Evolutionary conservation across 2,797 vertebrate species (phyloP).

Genomic region (Dicrostonyx torquatus): DNA sequence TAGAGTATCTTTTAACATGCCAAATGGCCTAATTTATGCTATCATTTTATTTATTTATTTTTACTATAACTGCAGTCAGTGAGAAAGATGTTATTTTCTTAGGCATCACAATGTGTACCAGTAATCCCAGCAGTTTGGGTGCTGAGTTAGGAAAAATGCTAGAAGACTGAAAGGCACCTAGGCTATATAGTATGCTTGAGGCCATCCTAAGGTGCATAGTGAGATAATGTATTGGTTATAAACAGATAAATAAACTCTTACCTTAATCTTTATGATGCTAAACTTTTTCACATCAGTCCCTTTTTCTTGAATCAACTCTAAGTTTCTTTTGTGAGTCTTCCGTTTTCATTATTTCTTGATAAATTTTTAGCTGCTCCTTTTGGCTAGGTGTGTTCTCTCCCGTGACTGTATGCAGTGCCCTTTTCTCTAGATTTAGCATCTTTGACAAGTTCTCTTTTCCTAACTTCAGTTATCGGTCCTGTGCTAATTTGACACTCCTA

Average conservation of each 20-base stretch:
- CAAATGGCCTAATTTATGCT: background rate
- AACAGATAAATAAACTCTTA: background rate
- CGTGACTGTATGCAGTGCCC: background rate
- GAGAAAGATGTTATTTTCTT: background rate
- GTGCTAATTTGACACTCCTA: background rate
- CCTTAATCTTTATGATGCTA: background rate
- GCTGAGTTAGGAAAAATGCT: background rate
- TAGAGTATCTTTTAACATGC: background rate
- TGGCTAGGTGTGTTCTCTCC: too few relatives aligned
- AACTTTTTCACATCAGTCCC: background rate
- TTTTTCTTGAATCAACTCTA: background rate
- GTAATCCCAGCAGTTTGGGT: background rate
- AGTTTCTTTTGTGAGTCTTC: background rate
- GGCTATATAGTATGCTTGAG: background rate
- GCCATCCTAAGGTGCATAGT: background rate
- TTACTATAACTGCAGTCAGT: background rate
- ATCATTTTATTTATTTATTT: background rate
- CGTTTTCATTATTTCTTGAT: background rate
- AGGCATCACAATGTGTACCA: background rate
- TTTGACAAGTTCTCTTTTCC: background rate
- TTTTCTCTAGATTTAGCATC: background rate
- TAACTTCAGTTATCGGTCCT: background rate
- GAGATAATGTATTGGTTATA: background rate
- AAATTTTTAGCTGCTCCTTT: background rate
- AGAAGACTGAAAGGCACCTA: too few relatives aligned